phyloP scores from a whole-genome alignment of 1,140 invertebrate species.

The Papilio helenus region DNA sequence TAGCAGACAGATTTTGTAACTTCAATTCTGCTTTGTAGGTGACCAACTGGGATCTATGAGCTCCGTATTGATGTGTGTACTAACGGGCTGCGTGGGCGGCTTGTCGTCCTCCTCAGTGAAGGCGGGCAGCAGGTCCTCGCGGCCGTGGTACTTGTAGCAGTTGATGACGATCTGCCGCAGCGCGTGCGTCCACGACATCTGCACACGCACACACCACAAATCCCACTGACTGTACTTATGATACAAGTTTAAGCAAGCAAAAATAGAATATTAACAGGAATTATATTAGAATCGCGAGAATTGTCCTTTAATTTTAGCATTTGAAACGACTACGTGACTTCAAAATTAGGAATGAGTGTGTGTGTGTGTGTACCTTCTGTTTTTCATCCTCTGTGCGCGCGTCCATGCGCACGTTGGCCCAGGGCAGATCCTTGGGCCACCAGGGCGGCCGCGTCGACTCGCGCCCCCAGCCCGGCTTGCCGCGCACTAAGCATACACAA shows the following conservation, averaged over 20 bases:
- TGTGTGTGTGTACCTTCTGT: slow-evolving; percentile 89
- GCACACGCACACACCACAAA: slow-evolving; percentile 48
- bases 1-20: too few relatives aligned
- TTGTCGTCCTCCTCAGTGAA: slow-evolving; percentile 97
- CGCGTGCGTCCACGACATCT: slow-evolving; percentile 99
- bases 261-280: too few relatives aligned
- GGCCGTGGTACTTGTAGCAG: slow-evolving; percentile 98
- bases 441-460: slow-evolving; percentile 97
- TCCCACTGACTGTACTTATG: too few relatives aligned
- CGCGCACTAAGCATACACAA: slow-evolving; percentile 85
- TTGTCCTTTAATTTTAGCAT: too few relatives aligned
- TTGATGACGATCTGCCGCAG: slow-evolving; percentile 98
- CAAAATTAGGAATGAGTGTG: not conserved
- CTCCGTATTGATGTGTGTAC: slow-evolving; percentile 38
- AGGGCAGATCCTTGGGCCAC: slow-evolving; percentile 98
- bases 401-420: slow-evolving; percentile 99
- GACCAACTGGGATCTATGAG: too few relatives aligned
- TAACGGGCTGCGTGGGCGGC: slow-evolving; percentile 58
- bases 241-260: too few relatives aligned
- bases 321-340: too few relatives aligned
- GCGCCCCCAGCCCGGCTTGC: slow-evolving; percentile 98
- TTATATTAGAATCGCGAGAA: too few relatives aligned
- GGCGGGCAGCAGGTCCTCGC: slow-evolving; percentile 97
- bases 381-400: slow-evolving; percentile 97
- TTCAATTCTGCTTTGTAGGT: too few relatives aligned